Evolutionary conservation across 1,140 invertebrate species (phyloP), one percentile per base, ranked within the genome.

Genomic region (Ceratina japonica): DNA sequence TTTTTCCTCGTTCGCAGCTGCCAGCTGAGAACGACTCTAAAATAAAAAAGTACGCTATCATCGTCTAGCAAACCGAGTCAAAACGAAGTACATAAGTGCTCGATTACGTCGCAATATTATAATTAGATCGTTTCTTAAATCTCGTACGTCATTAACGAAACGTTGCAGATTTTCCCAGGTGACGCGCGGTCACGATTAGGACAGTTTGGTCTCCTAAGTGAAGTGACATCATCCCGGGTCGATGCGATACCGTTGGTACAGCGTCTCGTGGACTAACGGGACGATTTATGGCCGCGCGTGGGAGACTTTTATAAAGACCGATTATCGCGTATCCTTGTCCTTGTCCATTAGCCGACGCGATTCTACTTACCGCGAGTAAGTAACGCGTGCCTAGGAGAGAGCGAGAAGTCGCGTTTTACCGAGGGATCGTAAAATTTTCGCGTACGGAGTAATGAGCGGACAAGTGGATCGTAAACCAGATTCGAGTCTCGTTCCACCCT

Each of bases 231-330:
- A 56, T 56, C 54, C 16, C n/a, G 54, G 54, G 54, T 56, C 54
- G 54, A 56, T 54, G 37, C 59, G 68, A 78, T 78, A 68, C 62
- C 31, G 59, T 72, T 58, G 69, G 8, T 64, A 44, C 10, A 22
- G 61, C 22, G 75, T 71, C 66, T 70, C 68, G 58, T 71, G 61
- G 63, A 71, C 18, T 71, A 63, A 63, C 51, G 22, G 13, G 20
- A 72, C 59, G 61, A 78, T 78, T 78, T 78, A 78, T 78, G 20
- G 58, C 12, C 59, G 24, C 68, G 69, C 75, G 75, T 78, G 75
- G 75, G 75, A 72, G 75, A 78, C 58, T 72, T 78, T 72, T 72
- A 72, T 72, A 64, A 78, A 72, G 20, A 7, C 10, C 18, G 61
- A 78, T 78, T 63, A 78, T 22, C 22, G 18, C 22, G 54, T 76